Evolutionary conservation across 2,113 vertebrate species (phyloP).

Genomic region (Xiphorhynchus elegans): DNA sequence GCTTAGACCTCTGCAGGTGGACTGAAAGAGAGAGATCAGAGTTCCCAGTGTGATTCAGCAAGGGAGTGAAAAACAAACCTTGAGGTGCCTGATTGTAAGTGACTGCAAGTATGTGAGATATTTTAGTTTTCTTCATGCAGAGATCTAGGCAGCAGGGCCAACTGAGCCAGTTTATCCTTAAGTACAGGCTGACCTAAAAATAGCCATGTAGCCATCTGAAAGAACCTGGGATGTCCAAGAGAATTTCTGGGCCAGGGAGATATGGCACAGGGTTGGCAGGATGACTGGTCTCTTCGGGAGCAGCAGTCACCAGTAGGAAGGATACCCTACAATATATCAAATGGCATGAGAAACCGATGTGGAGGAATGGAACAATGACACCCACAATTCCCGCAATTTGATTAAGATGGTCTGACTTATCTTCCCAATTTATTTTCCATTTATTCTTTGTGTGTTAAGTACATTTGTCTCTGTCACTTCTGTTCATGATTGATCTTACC

Average conservation of each 20-base stretch:
- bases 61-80: neutral
- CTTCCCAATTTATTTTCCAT: neutral
- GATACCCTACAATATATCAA: neutral
- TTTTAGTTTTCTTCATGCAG: neutral
- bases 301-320: accelerated
- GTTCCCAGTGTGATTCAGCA: neutral
- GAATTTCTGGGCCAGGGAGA: neutral
- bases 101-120: neutral
- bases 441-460: neutral
- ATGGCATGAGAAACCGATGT: neutral
- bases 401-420: neutral
- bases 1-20: neutral
- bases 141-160: neutral
- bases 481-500: neutral
- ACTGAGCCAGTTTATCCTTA: neutral
- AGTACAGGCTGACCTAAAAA: neutral
- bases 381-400: neutral
- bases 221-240: neutral
- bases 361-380: neutral
- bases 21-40: neutral
- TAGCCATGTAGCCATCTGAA: neutral
- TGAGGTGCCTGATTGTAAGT: neutral
- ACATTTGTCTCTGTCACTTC: neutral
- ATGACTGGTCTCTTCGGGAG: neutral
- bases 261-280: neutral